A percentile compares a stretch with the other conserved stretches of the same genome.
Conservation (phyloP, 2,113 vertebrate species). For the Sander lucioperca region DNA sequence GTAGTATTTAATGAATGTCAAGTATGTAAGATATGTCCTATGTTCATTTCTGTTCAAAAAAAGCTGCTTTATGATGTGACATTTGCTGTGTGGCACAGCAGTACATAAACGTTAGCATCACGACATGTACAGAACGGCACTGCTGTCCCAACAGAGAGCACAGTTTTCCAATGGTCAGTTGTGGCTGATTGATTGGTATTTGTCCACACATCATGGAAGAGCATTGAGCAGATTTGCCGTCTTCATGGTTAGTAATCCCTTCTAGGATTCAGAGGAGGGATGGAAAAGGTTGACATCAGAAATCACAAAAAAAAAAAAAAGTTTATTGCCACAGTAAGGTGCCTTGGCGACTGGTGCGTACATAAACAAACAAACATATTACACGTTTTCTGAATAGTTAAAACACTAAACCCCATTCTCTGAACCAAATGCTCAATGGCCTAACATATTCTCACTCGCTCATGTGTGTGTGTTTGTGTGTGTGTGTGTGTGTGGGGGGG, state of each 20-base stretch:
- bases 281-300: not conserved
- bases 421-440: too few relatives aligned
- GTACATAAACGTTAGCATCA: not conserved
- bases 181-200: not conserved
- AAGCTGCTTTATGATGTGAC: not conserved
- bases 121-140: not conserved
- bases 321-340: too few relatives aligned
- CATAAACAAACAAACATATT: too few relatives aligned
- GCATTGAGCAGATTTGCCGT: not conserved
- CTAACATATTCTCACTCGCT: too few relatives aligned
- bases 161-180: constrained; percentile 24
- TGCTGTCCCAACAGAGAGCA: not conserved
- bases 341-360: too few relatives aligned
- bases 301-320: too few relatives aligned
- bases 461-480: too few relatives aligned
- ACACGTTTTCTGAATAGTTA: too few relatives aligned
- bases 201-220: not conserved
- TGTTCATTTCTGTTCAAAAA: not conserved
- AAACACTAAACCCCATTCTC: too few relatives aligned
- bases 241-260: too few relatives aligned
- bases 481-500: too few relatives aligned
- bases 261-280: not conserved
- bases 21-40: not conserved
- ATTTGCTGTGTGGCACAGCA: not conserved
- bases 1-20: too few relatives aligned